Evolutionary conservation across 2,888 invertebrate species (phyloP).

Genomic region (Periphyllus acericola): DNA sequence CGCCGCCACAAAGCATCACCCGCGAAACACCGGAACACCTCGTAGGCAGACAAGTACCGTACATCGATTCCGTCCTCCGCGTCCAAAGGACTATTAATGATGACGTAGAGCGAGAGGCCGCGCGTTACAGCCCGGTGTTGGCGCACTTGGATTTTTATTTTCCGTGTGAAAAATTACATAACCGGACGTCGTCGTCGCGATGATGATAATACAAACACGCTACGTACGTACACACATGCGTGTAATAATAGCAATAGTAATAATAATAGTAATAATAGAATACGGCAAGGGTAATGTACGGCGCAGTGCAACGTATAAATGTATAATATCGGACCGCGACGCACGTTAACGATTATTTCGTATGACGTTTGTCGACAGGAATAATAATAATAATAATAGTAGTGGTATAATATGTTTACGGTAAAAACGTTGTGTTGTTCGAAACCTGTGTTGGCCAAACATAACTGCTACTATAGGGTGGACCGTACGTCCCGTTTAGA

Average conservation of each 20-base stretch:
- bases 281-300: neutral
- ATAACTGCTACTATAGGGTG: too few species aligned
- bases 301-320: neutral
- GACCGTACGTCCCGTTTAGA: too few species aligned
- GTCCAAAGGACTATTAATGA: too few species aligned
- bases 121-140: neutral
- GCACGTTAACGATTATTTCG: neutral
- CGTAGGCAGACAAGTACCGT: neutral
- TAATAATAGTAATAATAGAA: neutral
- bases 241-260: neutral
- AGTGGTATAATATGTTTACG: neutral
- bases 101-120: too few species aligned
- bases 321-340: neutral
- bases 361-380: neutral
- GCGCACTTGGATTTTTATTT: neutral
- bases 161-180: constrained; percentile 28
- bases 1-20: too few species aligned
- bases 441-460: neutral
- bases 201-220: neutral
- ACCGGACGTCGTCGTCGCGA: neutral
- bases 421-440: neutral
- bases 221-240: neutral
- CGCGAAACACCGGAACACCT: neutral
- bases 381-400: neutral
- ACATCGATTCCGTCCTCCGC: too few species aligned